Base-by-base conservation (phyloP, 2,797 vertebrate species). In the Spinus olivaceus region DNA sequence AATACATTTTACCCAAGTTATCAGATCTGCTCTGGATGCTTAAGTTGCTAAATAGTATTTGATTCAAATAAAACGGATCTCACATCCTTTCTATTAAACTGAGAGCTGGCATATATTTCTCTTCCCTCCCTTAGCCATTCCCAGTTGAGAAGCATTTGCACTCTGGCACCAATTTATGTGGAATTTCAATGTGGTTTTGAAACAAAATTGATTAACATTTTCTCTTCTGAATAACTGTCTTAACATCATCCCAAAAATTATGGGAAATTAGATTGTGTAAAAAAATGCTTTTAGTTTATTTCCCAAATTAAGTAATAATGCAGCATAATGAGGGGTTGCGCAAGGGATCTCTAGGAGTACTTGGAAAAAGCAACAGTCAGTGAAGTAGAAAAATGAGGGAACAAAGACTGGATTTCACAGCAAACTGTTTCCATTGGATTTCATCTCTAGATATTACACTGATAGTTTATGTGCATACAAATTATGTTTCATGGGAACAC, bases 41-140 rank as follows among this genome's bases (percentile, higher is more conserved):
- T 96, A 92, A 95, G 93, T 90, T 94, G 87, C 95, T 96, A 96
- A 97, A 91, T 94, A 96, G 82, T 86, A 89, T 96, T 97, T 95
- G 90, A 95, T 96, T 96, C 93, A 96, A 97, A 92, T 91, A 86
- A 94, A 96, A 92, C 1, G 1, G 76, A 69, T 85, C 72, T 97
- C 83, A 77, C 86, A 88, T 93, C 79, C 94, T 96, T 96, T 92
- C 76, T 96, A 39, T 95, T 81, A 90, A 86, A 94, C 19, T 70
- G 32, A 87, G 66, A 78, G 19, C 18, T 86, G 67, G 44, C 72
- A 78, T 90, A 20, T 85, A 73, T 81, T 89, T 89, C 61, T 92
- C 51, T 72, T 88, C 41, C 24, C 60, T 87, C 66, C 33, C 41
- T 18, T 74, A 2, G 6, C 42, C 73, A 46, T 89, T 88, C 74